Conservation (phyloP, 1,140 invertebrate species). For the Cheumatopsyche charites region DNA sequence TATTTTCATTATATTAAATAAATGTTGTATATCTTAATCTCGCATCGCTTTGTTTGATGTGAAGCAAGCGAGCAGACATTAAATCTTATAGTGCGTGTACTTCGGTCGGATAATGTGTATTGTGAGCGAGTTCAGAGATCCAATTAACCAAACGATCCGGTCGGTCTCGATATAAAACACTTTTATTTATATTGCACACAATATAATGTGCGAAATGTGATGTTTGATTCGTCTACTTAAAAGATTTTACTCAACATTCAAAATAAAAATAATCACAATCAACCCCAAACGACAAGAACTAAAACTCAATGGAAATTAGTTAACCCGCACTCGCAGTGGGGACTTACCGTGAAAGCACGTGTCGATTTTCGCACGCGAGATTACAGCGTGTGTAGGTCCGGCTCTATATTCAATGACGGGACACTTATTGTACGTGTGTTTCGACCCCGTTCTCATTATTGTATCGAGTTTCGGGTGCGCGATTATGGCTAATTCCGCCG, state of each 20-base stretch:
- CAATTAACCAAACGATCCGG: neutral
- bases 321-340: no score
- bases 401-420: constrained; percentile 18
- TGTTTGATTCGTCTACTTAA: no score
- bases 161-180: neutral
- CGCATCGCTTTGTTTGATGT: constrained; percentile 16
- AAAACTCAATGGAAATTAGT: no score
- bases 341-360: no score
- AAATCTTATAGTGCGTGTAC: constrained; percentile 3
- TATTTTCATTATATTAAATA: constrained; percentile 9
- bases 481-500: constrained; percentile 13
- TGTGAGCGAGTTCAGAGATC: neutral
- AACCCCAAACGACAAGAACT: no score
- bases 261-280: no score
- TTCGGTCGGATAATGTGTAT: neutral
- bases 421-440: constrained; percentile 16
- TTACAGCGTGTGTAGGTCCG: neutral
- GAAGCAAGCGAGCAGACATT: constrained; percentile 7
- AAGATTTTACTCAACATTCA: no score
- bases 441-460: neutral
- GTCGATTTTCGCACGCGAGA: no score
- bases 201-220: no score
- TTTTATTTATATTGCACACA: no score
- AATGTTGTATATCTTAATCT: constrained; percentile 20
- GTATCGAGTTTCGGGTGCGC: no score